Percentiles rank a stretch among this genome's conserved stretches.
These are phyloP conservation scores for Ranitomeya variabilis DNA, from an alignment of 2,113 vertebrate genomes.

Conservation along the genomic window DNA sequence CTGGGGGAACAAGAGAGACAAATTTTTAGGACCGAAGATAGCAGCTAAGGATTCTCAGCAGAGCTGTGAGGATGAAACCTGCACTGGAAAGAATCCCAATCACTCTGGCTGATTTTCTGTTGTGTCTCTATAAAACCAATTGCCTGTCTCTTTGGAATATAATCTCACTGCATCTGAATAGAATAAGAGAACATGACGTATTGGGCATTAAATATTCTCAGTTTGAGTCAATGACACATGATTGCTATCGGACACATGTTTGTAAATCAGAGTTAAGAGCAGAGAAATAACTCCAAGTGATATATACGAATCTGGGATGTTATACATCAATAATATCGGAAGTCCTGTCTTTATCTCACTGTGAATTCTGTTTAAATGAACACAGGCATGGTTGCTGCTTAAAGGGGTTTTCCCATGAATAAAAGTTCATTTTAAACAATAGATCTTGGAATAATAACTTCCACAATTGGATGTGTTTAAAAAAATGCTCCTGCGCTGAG, in stretches of 20 bases:
- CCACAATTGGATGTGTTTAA: no score
- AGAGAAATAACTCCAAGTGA: not conserved
- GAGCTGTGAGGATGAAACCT: slow-evolving; percentile 51
- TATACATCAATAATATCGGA: no score
- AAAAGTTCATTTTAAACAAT: no score
- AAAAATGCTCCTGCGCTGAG: no score
- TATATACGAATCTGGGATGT: not conserved
- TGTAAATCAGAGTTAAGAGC: not conserved
- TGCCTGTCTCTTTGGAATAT: slow-evolving; percentile 7
- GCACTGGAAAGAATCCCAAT: slow-evolving; percentile 38
- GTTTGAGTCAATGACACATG: not conserved
- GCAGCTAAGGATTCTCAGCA: slow-evolving; percentile 41
- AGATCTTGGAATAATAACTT: no score
- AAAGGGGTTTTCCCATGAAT: no score
- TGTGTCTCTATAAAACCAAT: slow-evolving; percentile 21
- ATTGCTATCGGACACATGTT: not conserved
- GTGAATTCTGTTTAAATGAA: no score
- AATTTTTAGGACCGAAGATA: slow-evolving; percentile 36
- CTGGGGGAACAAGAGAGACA: slow-evolving; percentile 42
- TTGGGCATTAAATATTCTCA: not conserved
- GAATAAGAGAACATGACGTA: not conserved
- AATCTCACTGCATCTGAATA: not conserved
- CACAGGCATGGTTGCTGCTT: no score
- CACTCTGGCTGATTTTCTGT: slow-evolving; percentile 41
- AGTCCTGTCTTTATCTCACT: no score